Percentiles rank a stretch among this genome's conserved stretches.
Evolutionary conservation across 2,888 invertebrate species (phyloP).

Genomic region (Cosmia trapezina): DNA sequence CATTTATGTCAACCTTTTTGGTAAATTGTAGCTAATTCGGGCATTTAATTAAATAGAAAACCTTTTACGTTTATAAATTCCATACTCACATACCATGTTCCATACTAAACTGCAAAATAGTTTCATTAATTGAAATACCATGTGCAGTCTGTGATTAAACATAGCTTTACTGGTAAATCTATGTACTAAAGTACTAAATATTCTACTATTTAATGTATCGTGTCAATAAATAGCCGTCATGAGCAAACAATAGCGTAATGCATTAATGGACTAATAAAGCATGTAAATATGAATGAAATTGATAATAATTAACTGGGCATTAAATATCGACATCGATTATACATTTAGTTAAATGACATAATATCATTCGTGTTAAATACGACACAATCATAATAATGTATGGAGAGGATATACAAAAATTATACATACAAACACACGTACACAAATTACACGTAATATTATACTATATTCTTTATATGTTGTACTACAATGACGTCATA

Average conservation of each 20-base stretch:
- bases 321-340: too few species aligned
- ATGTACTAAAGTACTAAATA: neutral
- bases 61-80: neutral
- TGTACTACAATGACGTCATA: neutral
- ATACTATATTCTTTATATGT: neutral
- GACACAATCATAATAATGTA: too few species aligned
- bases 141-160: neutral
- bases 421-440: too few species aligned
- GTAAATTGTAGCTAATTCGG: neutral
- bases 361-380: too few species aligned
- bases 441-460: too few species aligned
- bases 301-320: constrained; percentile 4
- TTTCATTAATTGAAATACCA: neutral
- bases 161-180: neutral
- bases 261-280: constrained; percentile 14
- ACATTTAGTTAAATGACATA: neutral
- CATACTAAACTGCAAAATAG: neutral
- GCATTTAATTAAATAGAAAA: neutral
- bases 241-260: constrained; percentile 22
- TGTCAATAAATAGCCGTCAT: constrained; percentile 14
- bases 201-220: constrained; percentile 27
- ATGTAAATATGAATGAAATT: constrained; percentile 13
- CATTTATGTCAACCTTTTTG: too few species aligned
- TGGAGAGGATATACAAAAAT: too few species aligned
- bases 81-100: neutral